phyloP scores from a whole-genome alignment of 2,113 vertebrate genomes.

The Scomber colias region DNA sequence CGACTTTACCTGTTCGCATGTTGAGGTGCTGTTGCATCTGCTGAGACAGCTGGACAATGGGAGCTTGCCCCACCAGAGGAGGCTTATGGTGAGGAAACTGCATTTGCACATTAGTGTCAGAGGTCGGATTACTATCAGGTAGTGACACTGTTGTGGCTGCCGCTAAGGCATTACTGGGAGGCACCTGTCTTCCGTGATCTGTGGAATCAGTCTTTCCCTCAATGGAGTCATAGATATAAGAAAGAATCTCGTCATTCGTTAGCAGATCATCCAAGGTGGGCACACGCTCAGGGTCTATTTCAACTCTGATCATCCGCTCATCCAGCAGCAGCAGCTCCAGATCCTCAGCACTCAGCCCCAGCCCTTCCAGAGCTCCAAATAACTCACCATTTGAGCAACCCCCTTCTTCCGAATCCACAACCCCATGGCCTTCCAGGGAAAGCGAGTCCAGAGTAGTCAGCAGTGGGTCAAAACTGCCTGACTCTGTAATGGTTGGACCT shows the following conservation, averaged over 20 bases:
- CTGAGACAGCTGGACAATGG: slow-evolving; percentile 80
- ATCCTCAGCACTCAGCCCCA: slow-evolving; percentile 86
- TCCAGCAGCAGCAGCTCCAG: slow-evolving; percentile 87
- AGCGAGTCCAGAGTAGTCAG: slow-evolving; percentile 84
- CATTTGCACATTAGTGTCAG: slow-evolving; percentile 56
- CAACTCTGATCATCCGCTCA: slow-evolving; percentile 86
- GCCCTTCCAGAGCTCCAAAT: slow-evolving; percentile 83
- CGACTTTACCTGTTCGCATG: slow-evolving; percentile 43
- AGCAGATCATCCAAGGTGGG: slow-evolving; percentile 77
- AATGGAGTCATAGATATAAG: slow-evolving; percentile 78
- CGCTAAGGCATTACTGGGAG: slow-evolving; percentile 1
- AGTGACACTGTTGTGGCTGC: neutral
- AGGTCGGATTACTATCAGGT: slow-evolving; percentile 34
- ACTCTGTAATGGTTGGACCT: slow-evolving; percentile 20
- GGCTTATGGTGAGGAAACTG: slow-evolving; percentile 65
- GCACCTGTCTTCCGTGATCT: slow-evolving; percentile 34
- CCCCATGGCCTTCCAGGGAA: slow-evolving; percentile 73
- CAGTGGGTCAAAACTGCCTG: slow-evolving; percentile 80
- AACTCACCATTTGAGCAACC: slow-evolving; percentile 83
- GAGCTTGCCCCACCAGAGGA: slow-evolving; percentile 50
- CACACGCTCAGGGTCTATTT: slow-evolving; percentile 75
- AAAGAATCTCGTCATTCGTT: slow-evolving; percentile 82
- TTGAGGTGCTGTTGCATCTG: slow-evolving; percentile 81
- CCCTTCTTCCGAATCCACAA: slow-evolving; percentile 54
- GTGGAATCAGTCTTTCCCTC: slow-evolving; percentile 59